Base-by-base conservation (phyloP, 2,797 vertebrate genomes). In the Sebastes miniatus region DNA sequence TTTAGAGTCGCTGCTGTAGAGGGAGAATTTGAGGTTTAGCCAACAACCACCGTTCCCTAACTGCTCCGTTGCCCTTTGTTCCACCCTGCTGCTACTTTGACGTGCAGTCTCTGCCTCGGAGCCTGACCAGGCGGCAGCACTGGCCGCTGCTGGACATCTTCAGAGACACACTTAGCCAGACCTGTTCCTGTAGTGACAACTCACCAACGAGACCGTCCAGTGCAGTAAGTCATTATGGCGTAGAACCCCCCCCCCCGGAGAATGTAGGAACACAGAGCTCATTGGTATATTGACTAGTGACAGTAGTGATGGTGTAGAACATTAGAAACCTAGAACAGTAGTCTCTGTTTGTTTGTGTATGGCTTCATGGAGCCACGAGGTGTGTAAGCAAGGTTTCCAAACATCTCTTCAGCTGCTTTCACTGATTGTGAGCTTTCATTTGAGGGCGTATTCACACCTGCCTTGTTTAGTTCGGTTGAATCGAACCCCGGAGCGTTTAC, bases 101-200 rank as follows among this genome's bases (percentile, higher is more conserved):
- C 12, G 6, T 64, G 4, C 85, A 96, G 95, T 94, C 94, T 20
- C 79, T 95, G 70, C 94, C 93, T 68, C 86, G 74, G 88, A 94
- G 81, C 36, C 80, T 94, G 63, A 83, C 88, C n/a, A 59, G 90
- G 85, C 95, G 94, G 82, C 95, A 94, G 6, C 92, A 94, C 76
- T 96, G 96, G 96, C 96, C 96, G 20, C 93, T 97, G 89, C 89
- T 97, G 94, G 96, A 97, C 83, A 93, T 97, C 93, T 96, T 97
- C 94, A 93, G 94, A 86, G 96, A 97, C 87, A 94, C 95, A 4
- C 89, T 97, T 76, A 95, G 94, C 90, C 95, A 95, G 75, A 96
- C 95, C 92, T 97, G 96, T 89, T 96, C 96, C 70, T 97, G 95
- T 83, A 91, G 94, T 27, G 93, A 96, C 11, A 93, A 92, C 86